A percentile compares a stretch with the other conserved stretches of the same genome.
phyloP scores from a whole-genome alignment of 1,140 invertebrate genomes.

The Neodiprion fabricii region DNA sequence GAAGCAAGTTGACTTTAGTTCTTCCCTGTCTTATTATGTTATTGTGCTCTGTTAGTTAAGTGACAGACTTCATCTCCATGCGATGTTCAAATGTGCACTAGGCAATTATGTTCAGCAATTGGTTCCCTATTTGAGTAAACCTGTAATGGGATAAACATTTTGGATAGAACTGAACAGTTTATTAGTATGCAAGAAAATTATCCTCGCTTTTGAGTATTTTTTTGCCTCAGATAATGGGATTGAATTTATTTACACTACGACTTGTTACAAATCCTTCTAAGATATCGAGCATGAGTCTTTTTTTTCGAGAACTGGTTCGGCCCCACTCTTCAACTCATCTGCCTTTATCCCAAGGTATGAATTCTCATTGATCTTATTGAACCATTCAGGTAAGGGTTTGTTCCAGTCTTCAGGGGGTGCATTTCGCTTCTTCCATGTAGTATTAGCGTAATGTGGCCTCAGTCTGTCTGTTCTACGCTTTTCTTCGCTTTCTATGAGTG shows the following conservation, averaged over 20 bases:
- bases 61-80: too few species aligned
- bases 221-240: background rate
- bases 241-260: background rate
- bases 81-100: too few species aligned
- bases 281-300: background rate
- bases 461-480: constrained; percentile 68
- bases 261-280: background rate
- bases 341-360: constrained; percentile 72
- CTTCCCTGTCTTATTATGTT: too few species aligned
- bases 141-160: too few species aligned
- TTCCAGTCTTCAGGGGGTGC: constrained; percentile 81
- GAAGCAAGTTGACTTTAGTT: too few species aligned
- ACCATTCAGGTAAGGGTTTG: constrained; percentile 76
- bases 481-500: constrained; percentile 76
- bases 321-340: constrained; percentile 62
- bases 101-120: too few species aligned
- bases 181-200: too few species aligned
- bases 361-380: constrained; percentile 70
- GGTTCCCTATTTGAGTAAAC: too few species aligned
- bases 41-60: too few species aligned
- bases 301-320: background rate
- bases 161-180: too few species aligned
- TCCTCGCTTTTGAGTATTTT: too few species aligned
- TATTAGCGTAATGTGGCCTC: constrained; percentile 72
- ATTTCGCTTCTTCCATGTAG: constrained; percentile 79